A percentile compares a stretch with the other conserved stretches of the same genome.
Conservation (phyloP, 2,113 vertebrate genomes). For the Andinoacara biseriatus region DNA sequence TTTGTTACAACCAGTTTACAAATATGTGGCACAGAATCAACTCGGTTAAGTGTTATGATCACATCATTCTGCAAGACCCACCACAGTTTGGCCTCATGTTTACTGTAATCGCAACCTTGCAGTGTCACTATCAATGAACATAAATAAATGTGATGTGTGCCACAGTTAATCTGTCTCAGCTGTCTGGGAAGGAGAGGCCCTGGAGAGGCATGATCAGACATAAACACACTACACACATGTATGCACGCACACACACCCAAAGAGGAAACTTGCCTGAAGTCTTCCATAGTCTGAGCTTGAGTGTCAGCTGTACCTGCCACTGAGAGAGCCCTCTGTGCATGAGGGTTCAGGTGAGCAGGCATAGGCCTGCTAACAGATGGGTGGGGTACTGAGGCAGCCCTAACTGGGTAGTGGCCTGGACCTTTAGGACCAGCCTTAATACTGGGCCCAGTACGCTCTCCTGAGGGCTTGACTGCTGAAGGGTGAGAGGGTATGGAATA, state of each 20-base stretch:
- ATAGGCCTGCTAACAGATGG: slow-evolving; percentile 57
- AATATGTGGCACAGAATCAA: neutral
- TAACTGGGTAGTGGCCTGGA: slow-evolving; percentile 65
- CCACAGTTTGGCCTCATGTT: neutral
- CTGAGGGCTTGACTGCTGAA: slow-evolving; percentile 28
- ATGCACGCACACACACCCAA: neutral
- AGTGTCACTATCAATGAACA: neutral
- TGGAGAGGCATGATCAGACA: slow-evolving; percentile 16
- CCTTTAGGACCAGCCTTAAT: slow-evolving; percentile 62
- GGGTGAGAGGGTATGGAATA: slow-evolving; percentile 40
- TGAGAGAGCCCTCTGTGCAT: slow-evolving; percentile 77
- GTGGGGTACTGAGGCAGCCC: slow-evolving; percentile 81
- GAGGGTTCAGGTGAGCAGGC: slow-evolving; percentile 66
- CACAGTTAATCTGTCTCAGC: slow-evolving; percentile 14
- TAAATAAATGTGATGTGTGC: slow-evolving; percentile 9
- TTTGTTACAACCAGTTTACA: neutral
- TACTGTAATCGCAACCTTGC: neutral
- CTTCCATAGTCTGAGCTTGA: slow-evolving; percentile 71
- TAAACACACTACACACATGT: neutral
- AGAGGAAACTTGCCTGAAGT: slow-evolving; percentile 77
- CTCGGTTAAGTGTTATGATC: too few species aligned
- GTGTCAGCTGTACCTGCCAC: slow-evolving; percentile 80
- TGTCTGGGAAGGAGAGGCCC: neutral
- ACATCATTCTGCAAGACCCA: neutral
- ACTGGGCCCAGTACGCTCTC: neutral